These are phyloP conservation scores for Cotesia typhae DNA, from an alignment of 1,140 invertebrate species.

Conservation along the genomic window DNA sequence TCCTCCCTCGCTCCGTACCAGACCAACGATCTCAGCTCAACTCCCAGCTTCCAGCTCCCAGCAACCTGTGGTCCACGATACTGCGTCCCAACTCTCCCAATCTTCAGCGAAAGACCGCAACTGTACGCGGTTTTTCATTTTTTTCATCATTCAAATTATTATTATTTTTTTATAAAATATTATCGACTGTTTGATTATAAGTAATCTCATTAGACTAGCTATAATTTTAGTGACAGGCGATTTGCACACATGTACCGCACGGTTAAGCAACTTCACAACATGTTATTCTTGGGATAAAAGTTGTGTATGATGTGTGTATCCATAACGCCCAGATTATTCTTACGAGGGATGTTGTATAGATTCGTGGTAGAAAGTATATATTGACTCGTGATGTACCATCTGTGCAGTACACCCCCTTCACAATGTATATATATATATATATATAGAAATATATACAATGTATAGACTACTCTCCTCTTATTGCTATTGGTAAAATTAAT, in stretches of 20 bases:
- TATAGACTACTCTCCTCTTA: background rate
- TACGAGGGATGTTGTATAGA: conserved; percentile 31
- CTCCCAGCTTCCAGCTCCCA: conserved; percentile 35
- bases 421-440: background rate
- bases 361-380: conserved; percentile 51
- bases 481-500: conserved; percentile 62
- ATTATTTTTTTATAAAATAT: no score
- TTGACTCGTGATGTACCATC: conserved; percentile 61
- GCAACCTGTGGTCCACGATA: conserved; percentile 47
- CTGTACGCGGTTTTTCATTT: background rate
- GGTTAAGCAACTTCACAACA: no score
- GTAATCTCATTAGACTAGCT: no score
- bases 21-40: conserved; percentile 36
- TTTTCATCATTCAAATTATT: background rate
- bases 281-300: no score
- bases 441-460: no score
- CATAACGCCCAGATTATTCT: conserved; percentile 29
- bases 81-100: conserved; percentile 51
- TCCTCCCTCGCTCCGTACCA: conserved; percentile 37
- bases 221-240: no score
- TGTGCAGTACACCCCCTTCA: conserved; percentile 46
- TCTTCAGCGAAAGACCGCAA: background rate
- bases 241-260: no score
- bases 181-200: no score
- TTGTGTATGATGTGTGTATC: conserved; percentile 4